These are phyloP conservation scores for Peromyscus maniculatus DNA, from an alignment of 2,113 vertebrate species.

Conservation along the genomic window DNA sequence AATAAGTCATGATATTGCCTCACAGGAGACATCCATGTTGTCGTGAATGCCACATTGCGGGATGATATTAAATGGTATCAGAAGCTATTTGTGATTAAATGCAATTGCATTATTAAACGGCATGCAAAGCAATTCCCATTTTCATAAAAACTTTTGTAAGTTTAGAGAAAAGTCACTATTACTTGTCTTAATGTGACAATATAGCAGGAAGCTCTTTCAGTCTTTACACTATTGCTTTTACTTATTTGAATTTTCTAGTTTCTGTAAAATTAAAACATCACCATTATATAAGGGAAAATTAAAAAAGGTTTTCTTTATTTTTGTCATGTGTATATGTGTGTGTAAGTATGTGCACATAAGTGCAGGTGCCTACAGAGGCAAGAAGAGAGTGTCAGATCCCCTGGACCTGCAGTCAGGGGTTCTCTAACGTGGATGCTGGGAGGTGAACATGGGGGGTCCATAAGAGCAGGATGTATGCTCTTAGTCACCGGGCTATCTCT, in stretches of 20 bases:
- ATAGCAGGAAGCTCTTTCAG: not conserved
- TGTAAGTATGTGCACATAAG: no score
- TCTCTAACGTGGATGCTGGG: not conserved
- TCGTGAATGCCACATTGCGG: not conserved
- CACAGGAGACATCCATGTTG: not conserved
- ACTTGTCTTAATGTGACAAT: not conserved
- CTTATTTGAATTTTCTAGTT: constrained; percentile 45
- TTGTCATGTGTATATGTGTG: not conserved
- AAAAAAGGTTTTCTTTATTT: not conserved
- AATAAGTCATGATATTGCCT: not conserved
- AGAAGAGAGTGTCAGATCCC: not conserved
- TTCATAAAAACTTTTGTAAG: constrained; percentile 21
- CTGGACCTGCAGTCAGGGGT: not conserved
- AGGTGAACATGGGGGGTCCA: no score
- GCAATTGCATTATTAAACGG: constrained; percentile 8
- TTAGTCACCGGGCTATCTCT: not conserved
- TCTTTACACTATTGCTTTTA: constrained; percentile 31
- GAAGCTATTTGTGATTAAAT: constrained; percentile 1
- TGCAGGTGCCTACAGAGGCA: not conserved
- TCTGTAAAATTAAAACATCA: constrained; percentile 44
- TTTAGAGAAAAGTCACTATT: not conserved
- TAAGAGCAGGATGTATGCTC: not conserved
- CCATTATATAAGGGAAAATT: not conserved
- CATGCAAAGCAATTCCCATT: not conserved
- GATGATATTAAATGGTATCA: not conserved